Conservation (phyloP, 2,888 invertebrate genomes). For the Tupiocoris notatus region DNA sequence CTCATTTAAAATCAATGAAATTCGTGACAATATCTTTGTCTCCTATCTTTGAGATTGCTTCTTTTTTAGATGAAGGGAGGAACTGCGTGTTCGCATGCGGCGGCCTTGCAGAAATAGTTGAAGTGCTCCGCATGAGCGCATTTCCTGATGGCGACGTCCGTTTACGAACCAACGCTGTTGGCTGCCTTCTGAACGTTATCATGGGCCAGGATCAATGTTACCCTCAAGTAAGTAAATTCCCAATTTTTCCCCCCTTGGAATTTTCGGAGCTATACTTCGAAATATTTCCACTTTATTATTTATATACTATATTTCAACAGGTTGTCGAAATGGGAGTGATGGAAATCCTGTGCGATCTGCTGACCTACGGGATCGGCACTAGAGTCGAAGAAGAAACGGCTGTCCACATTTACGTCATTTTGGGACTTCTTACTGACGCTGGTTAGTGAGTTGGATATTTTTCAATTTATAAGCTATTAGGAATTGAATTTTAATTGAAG, state of each 20-base stretch:
- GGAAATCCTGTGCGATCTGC: slow-evolving; percentile 56
- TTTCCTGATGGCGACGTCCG: slow-evolving; percentile 53
- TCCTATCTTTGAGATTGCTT: not conserved
- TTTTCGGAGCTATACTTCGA: not conserved
- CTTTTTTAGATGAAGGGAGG: slow-evolving; percentile 52
- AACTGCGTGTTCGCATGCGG: slow-evolving; percentile 54
- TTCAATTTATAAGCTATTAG: too few species aligned
- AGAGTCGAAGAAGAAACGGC: slow-evolving; percentile 56
- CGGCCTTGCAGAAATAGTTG: slow-evolving; percentile 56
- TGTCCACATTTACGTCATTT: slow-evolving; percentile 57
- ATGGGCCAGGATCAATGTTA: slow-evolving; percentile 70
- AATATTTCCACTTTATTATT: not conserved
- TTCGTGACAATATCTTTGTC: too few species aligned
- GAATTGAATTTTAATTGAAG: too few species aligned
- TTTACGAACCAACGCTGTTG: slow-evolving; percentile 67
- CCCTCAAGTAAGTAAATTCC: slow-evolving; percentile 53
- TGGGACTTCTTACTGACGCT: slow-evolving; percentile 58
- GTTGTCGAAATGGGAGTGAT: slow-evolving; percentile 57
- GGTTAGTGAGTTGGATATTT: too few species aligned
- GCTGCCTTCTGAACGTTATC: slow-evolving; percentile 76
- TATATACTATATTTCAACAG: slow-evolving; percentile 48
- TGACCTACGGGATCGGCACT: slow-evolving; percentile 54
- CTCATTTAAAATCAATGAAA: too few species aligned
- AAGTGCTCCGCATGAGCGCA: slow-evolving; percentile 53
- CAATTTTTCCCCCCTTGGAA: not conserved